These are phyloP conservation scores for Benitochromis conjunctus DNA, from an alignment of 2,113 vertebrate species.

Conservation along the genomic window DNA sequence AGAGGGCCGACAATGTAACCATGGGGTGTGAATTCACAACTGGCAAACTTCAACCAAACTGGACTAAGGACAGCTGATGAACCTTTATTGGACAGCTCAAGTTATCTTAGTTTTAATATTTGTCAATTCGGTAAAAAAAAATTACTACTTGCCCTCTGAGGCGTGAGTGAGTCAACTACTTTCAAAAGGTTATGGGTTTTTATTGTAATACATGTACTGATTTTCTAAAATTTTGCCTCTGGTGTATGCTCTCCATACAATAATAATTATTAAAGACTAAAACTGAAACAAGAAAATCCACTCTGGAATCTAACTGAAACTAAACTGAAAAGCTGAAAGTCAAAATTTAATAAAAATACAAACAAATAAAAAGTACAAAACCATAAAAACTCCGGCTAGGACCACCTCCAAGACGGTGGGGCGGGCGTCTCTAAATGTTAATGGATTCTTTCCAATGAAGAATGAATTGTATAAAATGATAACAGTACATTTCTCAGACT, in stretches of 20 bases:
- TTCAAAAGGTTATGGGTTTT: neutral
- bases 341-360: neutral
- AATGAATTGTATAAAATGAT: neutral
- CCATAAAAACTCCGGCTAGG: neutral
- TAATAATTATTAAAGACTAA: neutral
- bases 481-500: neutral
- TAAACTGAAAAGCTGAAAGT: neutral
- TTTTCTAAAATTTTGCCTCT: neutral
- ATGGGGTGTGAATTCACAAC: neutral
- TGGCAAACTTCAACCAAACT: neutral
- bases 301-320: neutral
- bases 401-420: neutral
- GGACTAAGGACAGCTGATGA: neutral
- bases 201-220: neutral
- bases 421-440: neutral
- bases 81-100: neutral
- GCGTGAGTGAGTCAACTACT: neutral
- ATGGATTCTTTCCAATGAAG: neutral
- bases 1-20: neutral
- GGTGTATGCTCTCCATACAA: neutral
- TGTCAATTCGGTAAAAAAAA: neutral
- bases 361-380: neutral
- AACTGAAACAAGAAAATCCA: neutral
- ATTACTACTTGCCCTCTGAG: neutral
- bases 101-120: neutral